These are phyloP conservation scores for Mactra quadrangularis DNA, from an alignment of 1,140 invertebrate genomes.

Conservation along the genomic window DNA sequence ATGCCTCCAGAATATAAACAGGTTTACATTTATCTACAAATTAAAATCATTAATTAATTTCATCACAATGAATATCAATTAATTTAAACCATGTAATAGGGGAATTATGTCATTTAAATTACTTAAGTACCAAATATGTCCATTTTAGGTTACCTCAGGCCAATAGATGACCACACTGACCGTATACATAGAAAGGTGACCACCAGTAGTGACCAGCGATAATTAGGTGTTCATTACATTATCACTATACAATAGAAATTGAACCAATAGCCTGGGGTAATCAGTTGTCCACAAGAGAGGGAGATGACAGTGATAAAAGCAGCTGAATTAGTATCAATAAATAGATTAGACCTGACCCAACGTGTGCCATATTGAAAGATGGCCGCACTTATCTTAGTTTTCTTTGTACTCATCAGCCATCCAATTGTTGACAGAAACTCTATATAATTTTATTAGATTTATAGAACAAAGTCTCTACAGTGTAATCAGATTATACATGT, in stretches of 20 bases:
- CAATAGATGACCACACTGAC: too few relatives aligned
- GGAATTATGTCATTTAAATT: too few relatives aligned
- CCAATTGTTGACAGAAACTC: conserved; percentile 25
- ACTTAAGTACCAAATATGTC: too few relatives aligned
- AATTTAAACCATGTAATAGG: too few relatives aligned
- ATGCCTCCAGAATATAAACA: too few relatives aligned
- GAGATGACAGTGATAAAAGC: conserved; percentile 34
- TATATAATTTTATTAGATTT: conserved; percentile 40
- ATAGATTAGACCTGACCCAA: conserved; percentile 23
- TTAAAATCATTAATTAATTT: too few relatives aligned
- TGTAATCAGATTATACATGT: conserved; percentile 20
- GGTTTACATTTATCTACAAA: too few relatives aligned
- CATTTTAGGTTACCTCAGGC: too few relatives aligned
- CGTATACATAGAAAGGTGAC: neutral
- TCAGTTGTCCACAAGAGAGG: conserved; percentile 36
- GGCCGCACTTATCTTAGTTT: conserved; percentile 14
- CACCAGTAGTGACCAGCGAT: conserved; percentile 18
- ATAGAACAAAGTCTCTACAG: neutral
- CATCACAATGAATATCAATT: too few relatives aligned
- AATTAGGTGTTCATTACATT: conserved; percentile 54
- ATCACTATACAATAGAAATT: conserved; percentile 33
- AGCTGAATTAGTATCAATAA: conserved; percentile 13
- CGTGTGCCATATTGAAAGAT: conserved; percentile 33
- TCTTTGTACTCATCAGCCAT: conserved; percentile 10
- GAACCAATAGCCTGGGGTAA: conserved; percentile 25